phyloP scores from a whole-genome alignment of 2,113 vertebrate species.

The Actenoides hombroni region DNA sequence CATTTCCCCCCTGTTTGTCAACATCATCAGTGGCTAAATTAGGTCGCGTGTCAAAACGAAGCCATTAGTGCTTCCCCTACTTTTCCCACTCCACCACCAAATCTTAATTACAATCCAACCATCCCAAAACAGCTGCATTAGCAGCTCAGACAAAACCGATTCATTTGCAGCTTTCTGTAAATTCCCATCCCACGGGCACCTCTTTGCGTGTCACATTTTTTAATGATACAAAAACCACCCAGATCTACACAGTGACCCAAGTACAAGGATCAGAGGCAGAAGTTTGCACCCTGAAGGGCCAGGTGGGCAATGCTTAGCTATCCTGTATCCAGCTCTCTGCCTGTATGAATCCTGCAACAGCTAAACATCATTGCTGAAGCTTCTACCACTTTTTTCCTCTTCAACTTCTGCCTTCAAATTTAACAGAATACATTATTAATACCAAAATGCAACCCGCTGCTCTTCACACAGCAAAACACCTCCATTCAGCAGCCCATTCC shows the following conservation, averaged over 20 bases:
- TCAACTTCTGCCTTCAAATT: neutral
- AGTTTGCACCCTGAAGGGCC: neutral
- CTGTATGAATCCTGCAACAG: neutral
- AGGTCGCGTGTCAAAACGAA: neutral
- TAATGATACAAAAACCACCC: too few relatives aligned
- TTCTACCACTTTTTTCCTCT: neutral
- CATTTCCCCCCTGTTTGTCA: neutral
- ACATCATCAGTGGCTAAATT: neutral
- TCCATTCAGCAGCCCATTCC: neutral
- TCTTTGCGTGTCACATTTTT: neutral
- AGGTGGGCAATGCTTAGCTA: neutral
- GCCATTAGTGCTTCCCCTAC: neutral
- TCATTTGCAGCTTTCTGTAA: neutral
- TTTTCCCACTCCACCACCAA: neutral
- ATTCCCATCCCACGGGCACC: neutral
- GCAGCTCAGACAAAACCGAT: neutral
- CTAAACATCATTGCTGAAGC: neutral
- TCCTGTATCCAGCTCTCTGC: fast-evolving
- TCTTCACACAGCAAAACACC: neutral
- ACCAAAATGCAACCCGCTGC: neutral
- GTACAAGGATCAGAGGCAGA: neutral
- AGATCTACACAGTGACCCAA: neutral
- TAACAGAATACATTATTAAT: neutral
- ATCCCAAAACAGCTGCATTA: neutral
- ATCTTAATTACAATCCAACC: neutral